Base-by-base conservation (phyloP, 2,888 invertebrate species). In the Chaitophorus viminalis region DNA sequence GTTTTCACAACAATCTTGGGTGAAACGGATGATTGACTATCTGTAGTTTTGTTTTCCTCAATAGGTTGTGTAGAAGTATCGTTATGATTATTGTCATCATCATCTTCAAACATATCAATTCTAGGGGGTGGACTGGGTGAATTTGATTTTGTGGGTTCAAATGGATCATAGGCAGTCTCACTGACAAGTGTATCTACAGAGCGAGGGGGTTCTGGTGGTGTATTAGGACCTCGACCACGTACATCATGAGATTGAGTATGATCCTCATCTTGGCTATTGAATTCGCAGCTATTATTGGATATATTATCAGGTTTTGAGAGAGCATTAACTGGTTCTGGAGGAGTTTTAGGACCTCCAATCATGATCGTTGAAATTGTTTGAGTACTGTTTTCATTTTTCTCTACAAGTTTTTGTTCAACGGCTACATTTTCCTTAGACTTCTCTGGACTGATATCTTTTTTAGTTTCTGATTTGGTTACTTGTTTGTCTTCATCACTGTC, bases 111-210 rank as follows among this genome's bases (percentile, higher is more conserved):
- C 83, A 89, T 89, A 79, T 89, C 89, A 75, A 89, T 89, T 60
- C 83, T 81, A 3, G 89, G 72, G 3, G 89, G 90, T 31, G 90
- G 90, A 81, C 90, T 90, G 0, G 93, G 94, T 25, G 95, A 94
- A 33, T 95, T 92, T 0, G 96, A 96, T 91, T 96, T 96, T 17
- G 97, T 97, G 0, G 97, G 97, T 92, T 97, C 97, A 92, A 96
- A 97, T 1, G 97, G 97, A 94, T 97, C 97, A 92, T 97, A 97
- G 5, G 95, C 0, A 94, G 94, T 0, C 94, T 94, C 14, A 94
- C 94, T 89, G 93, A 88, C 88, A 70, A 90, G 82, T 18, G 90
- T 89, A 54, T 89, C 88, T 70, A 89, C 82, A 46, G 89, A 89
- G 29, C 89, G 93, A 82, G 94, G 94, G 0, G 94, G 94, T 90